Base-by-base conservation (phyloP, 2,888 invertebrate species). In the Bembecia ichneumoniformis region DNA sequence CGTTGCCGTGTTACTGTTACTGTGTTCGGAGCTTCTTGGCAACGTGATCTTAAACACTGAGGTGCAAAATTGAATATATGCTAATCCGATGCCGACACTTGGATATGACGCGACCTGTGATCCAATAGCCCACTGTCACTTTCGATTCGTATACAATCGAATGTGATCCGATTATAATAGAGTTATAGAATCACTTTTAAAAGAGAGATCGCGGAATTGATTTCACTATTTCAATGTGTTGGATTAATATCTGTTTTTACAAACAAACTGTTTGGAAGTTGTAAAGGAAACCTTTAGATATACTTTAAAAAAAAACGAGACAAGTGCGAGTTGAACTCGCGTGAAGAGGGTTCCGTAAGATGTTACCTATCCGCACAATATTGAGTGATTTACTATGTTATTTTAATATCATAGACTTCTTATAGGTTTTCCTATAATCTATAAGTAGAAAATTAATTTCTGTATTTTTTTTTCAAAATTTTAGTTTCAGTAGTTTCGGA, bases 51-150 rank as follows among this genome's bases (percentile, higher is more conserved):
- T 15, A 16, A 14, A 1, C 44, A 44, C 44, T 15, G 3, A n/a
- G n/a, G 44, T 44, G 13, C 44, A 44, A 44, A 15, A 44, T 13
- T 15, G 44, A 44, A 15, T 44, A 16, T 15, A 7, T 44, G 15
- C 15, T 15, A 44, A 16, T 11, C 16, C 10, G 17, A 44, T 11
- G 4, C 17, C 5, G 15, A 17, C 17, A 16, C 44, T 17, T 16
- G 9, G 44, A 15, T 44, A 44, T 15, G 50, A 59, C 54, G 56
- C 55, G 51, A 51, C 52, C 56, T 50, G 56, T 52, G 52, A 52
- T 48, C 46, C 35, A 55, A 55, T 50, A 13, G 50, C 46, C 17
- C 54, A 57, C 59, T 59, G 55, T 59, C 58, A 58, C 59, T 59
- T 59, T 59, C 59, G 53, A 56, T 58, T 55, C 59, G 55, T 46